Evolutionary conservation across 2,797 vertebrate genomes (phyloP).

Genomic region (Pogoniulus pusillus): DNA sequence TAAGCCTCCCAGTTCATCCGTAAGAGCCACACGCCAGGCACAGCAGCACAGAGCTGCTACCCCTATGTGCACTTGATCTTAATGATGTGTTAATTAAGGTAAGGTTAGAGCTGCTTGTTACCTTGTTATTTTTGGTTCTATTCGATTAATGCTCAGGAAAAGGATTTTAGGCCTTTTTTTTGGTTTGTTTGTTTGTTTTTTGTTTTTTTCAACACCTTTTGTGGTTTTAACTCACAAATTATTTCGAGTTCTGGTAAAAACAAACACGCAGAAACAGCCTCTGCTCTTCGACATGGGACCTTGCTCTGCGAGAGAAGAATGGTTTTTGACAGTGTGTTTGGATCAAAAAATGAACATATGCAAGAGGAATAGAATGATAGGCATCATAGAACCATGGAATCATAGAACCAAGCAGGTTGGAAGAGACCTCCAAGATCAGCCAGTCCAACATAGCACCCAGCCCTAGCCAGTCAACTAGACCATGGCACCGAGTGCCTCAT

Average conservation of each 20-base stretch:
- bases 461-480: too few species aligned
- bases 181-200: too few species aligned
- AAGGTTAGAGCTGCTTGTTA: constrained; percentile 31
- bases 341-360: constrained; percentile 56
- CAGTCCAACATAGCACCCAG: too few species aligned
- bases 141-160: constrained; percentile 13
- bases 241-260: constrained; percentile 49
- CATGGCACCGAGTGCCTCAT: too few species aligned
- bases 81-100: constrained; percentile 55
- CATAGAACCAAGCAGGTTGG: too few species aligned
- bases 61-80: constrained; percentile 32
- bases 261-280: constrained; percentile 8
- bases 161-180: constrained; percentile 15
- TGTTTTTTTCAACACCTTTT: too few species aligned
- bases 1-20: not conserved
- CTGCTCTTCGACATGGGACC: constrained; percentile 34
- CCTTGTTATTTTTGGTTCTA: constrained; percentile 40
- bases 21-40: not conserved
- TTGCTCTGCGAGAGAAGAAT: not conserved
- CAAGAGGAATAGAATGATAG: constrained; percentile 24
- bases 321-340: constrained; percentile 15
- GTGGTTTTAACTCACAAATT: constrained; percentile 36
- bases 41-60: not conserved
- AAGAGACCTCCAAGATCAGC: too few species aligned
- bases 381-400: too few species aligned